Evolutionary conservation across 2,113 vertebrate genomes (phyloP).

Genomic region (Pungitius pungitius): DNA sequence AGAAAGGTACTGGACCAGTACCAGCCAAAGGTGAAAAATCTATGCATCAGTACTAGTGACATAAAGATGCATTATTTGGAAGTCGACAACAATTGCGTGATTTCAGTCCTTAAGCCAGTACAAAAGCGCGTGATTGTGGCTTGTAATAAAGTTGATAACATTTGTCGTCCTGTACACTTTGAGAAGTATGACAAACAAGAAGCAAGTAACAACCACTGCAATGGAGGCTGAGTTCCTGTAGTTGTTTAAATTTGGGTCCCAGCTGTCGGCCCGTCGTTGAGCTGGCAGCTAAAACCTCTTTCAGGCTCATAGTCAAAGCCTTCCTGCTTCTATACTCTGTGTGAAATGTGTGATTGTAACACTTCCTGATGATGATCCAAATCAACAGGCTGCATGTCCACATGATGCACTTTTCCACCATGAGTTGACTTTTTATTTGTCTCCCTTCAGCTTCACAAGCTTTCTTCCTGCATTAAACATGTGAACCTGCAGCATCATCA

Average conservation of each 20-base stretch:
- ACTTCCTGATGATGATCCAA: no score
- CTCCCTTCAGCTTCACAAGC: no score
- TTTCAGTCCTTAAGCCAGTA: no score
- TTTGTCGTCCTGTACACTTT: not conserved
- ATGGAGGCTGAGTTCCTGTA: no score
- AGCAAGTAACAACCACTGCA: rapidly evolving
- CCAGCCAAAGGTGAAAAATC: no score
- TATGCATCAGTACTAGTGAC: not conserved
- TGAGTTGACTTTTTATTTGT: no score
- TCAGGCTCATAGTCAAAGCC: not conserved
- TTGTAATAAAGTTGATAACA: rapidly evolving
- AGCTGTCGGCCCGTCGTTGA: not conserved
- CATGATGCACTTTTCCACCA: no score
- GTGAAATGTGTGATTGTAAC: not conserved
- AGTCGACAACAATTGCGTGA: not conserved
- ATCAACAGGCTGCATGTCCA: no score
- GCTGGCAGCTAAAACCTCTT: not conserved
- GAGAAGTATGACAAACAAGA: rapidly evolving
- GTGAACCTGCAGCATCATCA: no score
- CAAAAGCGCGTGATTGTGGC: conserved; percentile 5
- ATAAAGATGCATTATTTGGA: rapidly evolving
- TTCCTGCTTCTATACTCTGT: not conserved
- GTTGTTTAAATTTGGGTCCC: not conserved
- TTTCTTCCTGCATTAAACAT: no score
- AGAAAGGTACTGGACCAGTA: no score